phyloP scores from a whole-genome alignment of 2,888 invertebrate genomes.

The Labia minor region DNA sequence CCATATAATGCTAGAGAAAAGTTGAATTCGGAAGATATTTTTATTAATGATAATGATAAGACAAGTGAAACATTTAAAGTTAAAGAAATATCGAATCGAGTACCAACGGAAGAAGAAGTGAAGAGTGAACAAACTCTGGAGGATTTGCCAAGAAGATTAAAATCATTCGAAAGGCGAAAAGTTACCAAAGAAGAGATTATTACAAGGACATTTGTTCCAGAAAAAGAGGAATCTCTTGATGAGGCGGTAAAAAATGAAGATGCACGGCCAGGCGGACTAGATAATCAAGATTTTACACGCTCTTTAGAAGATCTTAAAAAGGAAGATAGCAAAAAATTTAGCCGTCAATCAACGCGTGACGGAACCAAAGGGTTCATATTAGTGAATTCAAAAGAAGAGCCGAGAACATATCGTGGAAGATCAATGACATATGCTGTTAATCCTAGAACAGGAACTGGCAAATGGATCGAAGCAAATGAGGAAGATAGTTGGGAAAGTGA shows the following conservation, averaged over 20 bases:
- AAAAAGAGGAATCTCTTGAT: slow-evolving; percentile 22
- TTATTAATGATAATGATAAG: background rate
- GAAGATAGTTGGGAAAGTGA: background rate
- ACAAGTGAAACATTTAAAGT: background rate
- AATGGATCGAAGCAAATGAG: slow-evolving; percentile 13
- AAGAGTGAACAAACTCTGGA: background rate
- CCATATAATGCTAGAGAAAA: background rate
- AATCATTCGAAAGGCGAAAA: slow-evolving; percentile 29
- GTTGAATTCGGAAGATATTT: background rate
- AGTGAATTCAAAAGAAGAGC: slow-evolving; percentile 20
- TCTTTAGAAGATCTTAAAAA: slow-evolving; percentile 19
- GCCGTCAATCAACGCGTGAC: slow-evolving; percentile 26
- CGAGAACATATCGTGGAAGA: slow-evolving; percentile 19
- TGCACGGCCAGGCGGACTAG: background rate
- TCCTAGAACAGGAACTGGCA: slow-evolving; percentile 17
- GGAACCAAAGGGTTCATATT: slow-evolving; percentile 26
- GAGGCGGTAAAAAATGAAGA: slow-evolving; percentile 23
- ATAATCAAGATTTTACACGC: background rate
- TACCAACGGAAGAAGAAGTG: background rate
- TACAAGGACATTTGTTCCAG: slow-evolving; percentile 29
- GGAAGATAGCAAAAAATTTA: background rate
- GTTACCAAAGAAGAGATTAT: slow-evolving; percentile 31
- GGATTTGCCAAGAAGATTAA: slow-evolving; percentile 6
- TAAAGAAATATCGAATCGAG: background rate
- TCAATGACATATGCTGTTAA: slow-evolving; percentile 18